Evolutionary conservation across 2,888 invertebrate genomes (phyloP), one percentile per base, ranked within the genome.

Genomic region (Tuberolachnus salignus): DNA sequence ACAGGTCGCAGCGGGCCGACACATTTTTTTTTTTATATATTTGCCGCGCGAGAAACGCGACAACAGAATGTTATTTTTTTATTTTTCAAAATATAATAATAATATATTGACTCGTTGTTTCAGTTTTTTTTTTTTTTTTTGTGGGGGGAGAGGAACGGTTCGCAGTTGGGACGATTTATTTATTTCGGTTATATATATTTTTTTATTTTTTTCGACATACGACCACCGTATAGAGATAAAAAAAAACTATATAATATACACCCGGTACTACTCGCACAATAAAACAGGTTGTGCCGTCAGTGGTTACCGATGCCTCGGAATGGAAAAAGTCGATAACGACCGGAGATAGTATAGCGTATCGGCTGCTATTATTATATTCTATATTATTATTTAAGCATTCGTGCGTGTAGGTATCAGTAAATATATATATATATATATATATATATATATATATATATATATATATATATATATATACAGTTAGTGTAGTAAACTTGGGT

Each of bases 231-330:
- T 21, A 10, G 9, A 67, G 51, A 67, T 1, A 53, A n/a, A n/a
- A n/a, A n/a, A n/a, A n/a, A 21, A 23, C 11, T 13, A 23, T 21
- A 57, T 16, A 34, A 51, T 21, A 2, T 19, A 51, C 51, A 16
- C 55, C 49, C 49, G 1, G 34, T 4, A 14, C 49, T 61, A 61
- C 63, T 21, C 73, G 42, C 63, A 73, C 73, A 73, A 73, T 42
- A 73, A 51, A 73, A 73, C 73, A 34, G 73, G 73, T 73, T 73
- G 63, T 73, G 73, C 59, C 26, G 69, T 23, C 16, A 6, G 6
- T 59, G 57, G 71, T 71, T 49, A 16, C 71, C 71, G 55, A 55
- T 49, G 59, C 51, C 21, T 51, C 42, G 73, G 63, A 63, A 63
- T 21, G 63, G 63, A 73, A 63, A n/a, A 51, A 34, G 61, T 51